Evolutionary conservation across 1,140 invertebrate genomes (phyloP), one percentile per base, ranked within the genome.

Genomic region (Matsumurasca onukii): DNA sequence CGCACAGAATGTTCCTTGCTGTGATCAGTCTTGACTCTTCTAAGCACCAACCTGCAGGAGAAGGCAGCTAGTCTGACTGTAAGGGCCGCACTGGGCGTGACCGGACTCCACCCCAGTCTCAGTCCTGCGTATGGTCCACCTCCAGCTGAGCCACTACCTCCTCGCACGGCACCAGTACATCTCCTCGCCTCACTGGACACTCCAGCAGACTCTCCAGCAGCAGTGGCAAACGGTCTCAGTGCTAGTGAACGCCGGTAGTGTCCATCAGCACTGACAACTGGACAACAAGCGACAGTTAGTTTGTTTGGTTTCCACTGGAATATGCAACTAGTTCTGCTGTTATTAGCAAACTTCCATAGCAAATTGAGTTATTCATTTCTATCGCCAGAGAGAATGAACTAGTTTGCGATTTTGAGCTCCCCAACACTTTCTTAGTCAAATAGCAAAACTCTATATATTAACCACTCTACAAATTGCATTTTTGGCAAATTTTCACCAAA

Each of bases 121-220:
- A 74, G 76, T 73, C 81, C 82, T 24, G 78, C 78, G 22, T 92
- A 81, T 0, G 90, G 73, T 94, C 90, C 64, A 83, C 81, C 75
- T 92, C 89, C 2, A 93, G 82, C 76, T 89, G 83, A 1, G 86
- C 82, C n/a, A 95, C 87, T 27, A 95, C 84, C 12, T 89, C 82
- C 75, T 93, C 88, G 78, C 91, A 87, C 0, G 86, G 82, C 2
- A 90, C 80, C 2, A 88, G 69, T 75, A 80, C 77, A 49, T 78
- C 80, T 74, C 86, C 84, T 68, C 85, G 80, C 61, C 80, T 74
- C 24, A 91, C 79, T 12, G 88, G 85, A 48, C 84, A 85, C 77
- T 91, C 92, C 55, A 86, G 83, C 27, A 95, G 75, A 1, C 85
- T 82, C 78, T 92, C 89, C 62, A 90, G 77, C 66, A 89, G 84